phyloP scores from a whole-genome alignment of 1,140 invertebrate genomes.

The Pseudomyrmex dendroicus region DNA sequence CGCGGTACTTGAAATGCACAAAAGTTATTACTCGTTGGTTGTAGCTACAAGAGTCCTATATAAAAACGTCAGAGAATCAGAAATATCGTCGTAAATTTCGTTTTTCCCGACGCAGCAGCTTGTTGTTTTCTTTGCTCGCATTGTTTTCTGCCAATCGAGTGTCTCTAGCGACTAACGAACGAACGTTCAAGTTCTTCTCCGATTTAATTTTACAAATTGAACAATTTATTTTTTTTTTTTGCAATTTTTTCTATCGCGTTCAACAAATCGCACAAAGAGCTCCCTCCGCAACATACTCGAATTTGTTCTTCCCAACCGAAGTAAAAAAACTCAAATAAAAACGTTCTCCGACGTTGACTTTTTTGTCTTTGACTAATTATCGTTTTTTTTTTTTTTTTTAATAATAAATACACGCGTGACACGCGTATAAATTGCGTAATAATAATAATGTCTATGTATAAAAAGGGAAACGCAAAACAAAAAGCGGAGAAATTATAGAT shows the following conservation, averaged over 20 bases:
- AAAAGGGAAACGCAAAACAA: conserved; percentile 15
- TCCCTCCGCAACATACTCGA: neutral
- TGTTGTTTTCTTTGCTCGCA: neutral
- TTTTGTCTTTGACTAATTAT: conserved; percentile 34
- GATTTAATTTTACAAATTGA: no score
- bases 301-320: neutral
- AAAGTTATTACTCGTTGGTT: conserved; percentile 43
- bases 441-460: conserved; percentile 23
- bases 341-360: conserved; percentile 61
- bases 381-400: conserved; percentile 2
- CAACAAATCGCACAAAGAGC: neutral
- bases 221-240: no score
- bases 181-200: no score
- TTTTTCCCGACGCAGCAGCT: neutral
- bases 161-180: no score
- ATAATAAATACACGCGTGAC: conserved; percentile 43
- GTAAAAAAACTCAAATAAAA: neutral
- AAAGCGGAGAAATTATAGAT: conserved; percentile 3
- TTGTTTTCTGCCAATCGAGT: neutral
- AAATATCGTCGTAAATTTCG: conserved; percentile 26
- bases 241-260: neutral
- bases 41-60: conserved; percentile 35
- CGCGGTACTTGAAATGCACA: conserved; percentile 54
- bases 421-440: neutral
- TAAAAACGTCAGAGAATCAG: conserved; percentile 64